These are phyloP conservation scores for Azorinus chamasolen DNA, from an alignment of 2,888 invertebrate species.

Conservation along the genomic window DNA sequence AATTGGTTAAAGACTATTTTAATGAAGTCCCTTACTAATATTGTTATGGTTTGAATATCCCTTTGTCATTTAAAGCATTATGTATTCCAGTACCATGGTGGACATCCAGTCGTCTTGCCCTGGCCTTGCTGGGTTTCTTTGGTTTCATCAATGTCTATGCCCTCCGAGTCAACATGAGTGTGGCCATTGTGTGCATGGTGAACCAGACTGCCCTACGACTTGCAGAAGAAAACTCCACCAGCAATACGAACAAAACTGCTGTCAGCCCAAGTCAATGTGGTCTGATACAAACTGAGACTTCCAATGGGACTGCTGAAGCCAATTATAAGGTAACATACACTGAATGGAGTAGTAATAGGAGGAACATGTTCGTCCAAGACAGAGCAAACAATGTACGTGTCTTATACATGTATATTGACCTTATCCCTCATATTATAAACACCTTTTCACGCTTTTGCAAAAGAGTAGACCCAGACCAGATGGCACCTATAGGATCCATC, in stretches of 20 bases:
- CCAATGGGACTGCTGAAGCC: slow-evolving; percentile 6
- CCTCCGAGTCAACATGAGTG: slow-evolving; percentile 88
- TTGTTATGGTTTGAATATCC: too few species aligned
- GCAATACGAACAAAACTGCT: slow-evolving; percentile 15
- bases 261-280: slow-evolving; percentile 35
- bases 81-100: slow-evolving; percentile 68
- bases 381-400: too few species aligned
- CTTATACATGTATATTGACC: too few species aligned
- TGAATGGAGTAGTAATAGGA: too few species aligned
- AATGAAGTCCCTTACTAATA: too few species aligned
- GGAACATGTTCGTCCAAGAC: too few species aligned
- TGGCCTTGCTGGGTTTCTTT: slow-evolving; percentile 83
- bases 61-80: too few species aligned
- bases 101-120: slow-evolving; percentile 79
- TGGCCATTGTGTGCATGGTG: slow-evolving; percentile 89
- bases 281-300: slow-evolving; percentile 13
- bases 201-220: slow-evolving; percentile 83
- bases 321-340: slow-evolving; percentile 7
- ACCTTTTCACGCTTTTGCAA: too few species aligned
- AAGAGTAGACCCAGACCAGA: too few species aligned
- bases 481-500: too few species aligned
- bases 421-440: too few species aligned
- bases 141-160: slow-evolving; percentile 90
- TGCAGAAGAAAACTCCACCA: slow-evolving; percentile 5
- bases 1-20: too few species aligned